Base-by-base conservation (phyloP, 2,888 invertebrate genomes). In the Dryobota labecula region DNA sequence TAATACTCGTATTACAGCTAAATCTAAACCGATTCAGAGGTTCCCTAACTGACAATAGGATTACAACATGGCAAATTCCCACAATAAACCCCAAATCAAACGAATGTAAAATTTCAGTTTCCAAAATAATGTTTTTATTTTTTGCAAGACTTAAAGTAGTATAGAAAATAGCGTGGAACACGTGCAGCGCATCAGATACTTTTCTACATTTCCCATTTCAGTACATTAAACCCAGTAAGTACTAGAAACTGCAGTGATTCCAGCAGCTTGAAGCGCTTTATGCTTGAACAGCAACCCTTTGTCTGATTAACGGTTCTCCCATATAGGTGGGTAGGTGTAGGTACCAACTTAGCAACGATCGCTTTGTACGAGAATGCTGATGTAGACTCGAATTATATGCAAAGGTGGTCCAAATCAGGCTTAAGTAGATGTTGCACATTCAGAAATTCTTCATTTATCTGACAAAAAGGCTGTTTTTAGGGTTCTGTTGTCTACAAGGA, bases 231-330 rank as follows among this genome's bases (percentile, higher is more conserved):
- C 54, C 30, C 33, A 61, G 47, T 45, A 45, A 61, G 47, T 45
- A 45, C 67, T 61, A 74, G 74, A 68, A 65, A 72, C 72, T 72
- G 70, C 57, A 51, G 49, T 58, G 57, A 65, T 80, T 49, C 62
- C 56, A 68, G 71, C 76, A 64, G 72, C 64, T 78, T 70, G 75
- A 65, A 79, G 49, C 73, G 54, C 73, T 76, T 76, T 73, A 57
- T 76, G 81, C 77, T 65, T 76, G 68, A 68, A 78, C 77, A 68
- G 81, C 72, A 45, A 20, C 61, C 68, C 77, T 79, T 79, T 79
- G 79, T 80, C 79, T 80, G 68, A 79, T 79, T 79, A 79, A 62
- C 77, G 68, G 62, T 30, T 60, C 62, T 43, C 38, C 64, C 65
- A 57, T 61, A 18, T 33, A 36, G 15, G 27, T 58, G 58, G 6